phyloP scores from a whole-genome alignment of 92 coral and sea anemone genomes.

The Parazoanthus atlanticus region DNA sequence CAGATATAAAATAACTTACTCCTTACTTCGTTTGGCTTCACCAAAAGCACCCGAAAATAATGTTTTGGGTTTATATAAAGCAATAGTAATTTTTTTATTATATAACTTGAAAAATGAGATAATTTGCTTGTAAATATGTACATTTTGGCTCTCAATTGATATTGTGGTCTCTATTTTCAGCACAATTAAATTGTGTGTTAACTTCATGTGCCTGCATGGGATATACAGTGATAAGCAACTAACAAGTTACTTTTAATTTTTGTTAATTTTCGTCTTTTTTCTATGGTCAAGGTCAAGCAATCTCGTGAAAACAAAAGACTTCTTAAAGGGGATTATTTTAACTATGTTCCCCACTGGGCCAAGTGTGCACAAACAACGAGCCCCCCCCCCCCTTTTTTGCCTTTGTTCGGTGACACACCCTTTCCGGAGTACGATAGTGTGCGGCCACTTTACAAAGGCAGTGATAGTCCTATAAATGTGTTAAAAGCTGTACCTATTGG shows the following conservation, averaged over 20 bases:
- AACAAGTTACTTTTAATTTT: slow-evolving; percentile 5
- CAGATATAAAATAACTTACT: background rate
- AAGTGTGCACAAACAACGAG: background rate
- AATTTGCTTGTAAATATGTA: slow-evolving; percentile 1
- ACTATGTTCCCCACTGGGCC: slow-evolving; percentile 1
- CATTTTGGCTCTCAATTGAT: background rate
- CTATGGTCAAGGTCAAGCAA: slow-evolving; percentile 7
- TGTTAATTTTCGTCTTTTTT: background rate
- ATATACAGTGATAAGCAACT: background rate
- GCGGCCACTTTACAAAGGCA: background rate
- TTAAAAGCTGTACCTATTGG: background rate
- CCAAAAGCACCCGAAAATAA: background rate
- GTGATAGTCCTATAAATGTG: background rate
- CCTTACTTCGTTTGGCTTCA: background rate
- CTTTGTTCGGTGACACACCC: slow-evolving; percentile 39
- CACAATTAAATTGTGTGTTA: background rate
- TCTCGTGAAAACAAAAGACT: slow-evolving; percentile 7
- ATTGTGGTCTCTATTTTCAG: background rate
- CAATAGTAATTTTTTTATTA: background rate
- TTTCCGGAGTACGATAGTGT: background rate
- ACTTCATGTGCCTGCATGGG: background rate
- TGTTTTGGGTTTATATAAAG: background rate
- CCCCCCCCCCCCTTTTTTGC: slow-evolving; percentile 23
- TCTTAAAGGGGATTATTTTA: background rate
- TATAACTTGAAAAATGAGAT: background rate